These are phyloP conservation scores for Pollenia labialis DNA, from an alignment of 2,888 invertebrate species.

Conservation along the genomic window DNA sequence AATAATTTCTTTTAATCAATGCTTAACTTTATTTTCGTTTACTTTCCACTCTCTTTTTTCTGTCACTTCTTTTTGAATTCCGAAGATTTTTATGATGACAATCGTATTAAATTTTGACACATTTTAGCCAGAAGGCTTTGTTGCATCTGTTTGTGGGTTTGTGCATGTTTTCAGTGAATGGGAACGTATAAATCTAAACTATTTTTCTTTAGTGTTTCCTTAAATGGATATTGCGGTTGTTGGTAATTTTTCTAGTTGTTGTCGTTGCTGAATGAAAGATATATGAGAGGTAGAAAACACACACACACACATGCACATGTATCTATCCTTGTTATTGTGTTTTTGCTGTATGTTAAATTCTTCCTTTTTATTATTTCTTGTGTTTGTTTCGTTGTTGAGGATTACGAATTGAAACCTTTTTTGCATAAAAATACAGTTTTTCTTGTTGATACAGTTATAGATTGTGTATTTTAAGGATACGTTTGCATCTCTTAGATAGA, in stretches of 20 bases:
- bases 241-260: constrained; percentile 26
- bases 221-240: constrained; percentile 41
- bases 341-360: constrained; percentile 6
- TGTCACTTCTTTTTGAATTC: background rate
- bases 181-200: constrained; percentile 17
- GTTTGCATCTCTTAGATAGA: constrained; percentile 45
- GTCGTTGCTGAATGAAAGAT: constrained; percentile 4
- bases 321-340: background rate
- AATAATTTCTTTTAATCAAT: constrained; percentile 67
- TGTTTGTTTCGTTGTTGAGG: constrained; percentile 39
- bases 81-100: constrained; percentile 44
- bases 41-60: background rate
- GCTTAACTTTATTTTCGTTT: constrained; percentile 34
- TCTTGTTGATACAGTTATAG: constrained; percentile 63
- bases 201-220: constrained; percentile 27
- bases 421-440: constrained; percentile 73
- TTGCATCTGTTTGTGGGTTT: background rate
- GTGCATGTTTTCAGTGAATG: background rate
- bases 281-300: background rate
- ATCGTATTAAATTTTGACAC: constrained; percentile 51
- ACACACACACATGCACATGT: background rate
- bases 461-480: constrained; percentile 56
- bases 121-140: constrained; percentile 20
- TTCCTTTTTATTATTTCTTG: constrained; percentile 16
- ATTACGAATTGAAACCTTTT: constrained; percentile 66